Base-by-base conservation (phyloP, 2,113 vertebrate species). In the Neofelis nebulosa region DNA sequence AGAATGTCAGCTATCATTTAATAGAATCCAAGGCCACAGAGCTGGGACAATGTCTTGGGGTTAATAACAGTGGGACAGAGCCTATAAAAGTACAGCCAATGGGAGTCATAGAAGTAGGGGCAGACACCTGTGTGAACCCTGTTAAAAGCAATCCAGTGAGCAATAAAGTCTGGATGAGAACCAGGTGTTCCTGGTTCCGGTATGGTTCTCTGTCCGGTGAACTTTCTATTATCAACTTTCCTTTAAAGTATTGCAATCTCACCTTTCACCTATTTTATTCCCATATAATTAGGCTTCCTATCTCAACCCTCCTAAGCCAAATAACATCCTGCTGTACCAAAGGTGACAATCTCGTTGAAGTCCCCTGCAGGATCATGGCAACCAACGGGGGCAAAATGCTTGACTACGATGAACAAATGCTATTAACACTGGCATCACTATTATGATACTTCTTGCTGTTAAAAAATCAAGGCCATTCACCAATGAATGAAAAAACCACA, bases 391-490 rank as follows among this genome's bases (percentile, higher is more conserved):
- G 52, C 33, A 71, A 93, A 79, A 63, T 27, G 87, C 69, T 63
- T 33, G 57, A 61, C 69, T n/a, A 71, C 27, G 29, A 81, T 33
- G 80, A 50, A 89, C 31, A 95, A 50, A 90, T 78, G 88, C 61
- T 80, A 84, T 88, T 52, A 88, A 85, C 15, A 29, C 33, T 79
- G 73, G 19, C 33, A 48, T 45, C 55, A 50, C 71, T 86, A 89
- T 14, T 89, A 63, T 33, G 68, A 89, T 21, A 79, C 14, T 94
- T 85, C 52, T 81, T 95, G 61, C 71, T 79, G 38, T 12, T 89
- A 88, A 11, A 78, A 87, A 91, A 91, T 73, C 88, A 92, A 97
- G 48, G 81, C 27, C 23, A 71, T 68, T 93, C 81, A 78, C 50
- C 55, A 69, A 91, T 1, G 2, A 94, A 57, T 63, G 29, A 78